These are phyloP conservation scores for Apodemia duryi DNA, from an alignment of 2,888 invertebrate genomes.

Conservation along the genomic window DNA sequence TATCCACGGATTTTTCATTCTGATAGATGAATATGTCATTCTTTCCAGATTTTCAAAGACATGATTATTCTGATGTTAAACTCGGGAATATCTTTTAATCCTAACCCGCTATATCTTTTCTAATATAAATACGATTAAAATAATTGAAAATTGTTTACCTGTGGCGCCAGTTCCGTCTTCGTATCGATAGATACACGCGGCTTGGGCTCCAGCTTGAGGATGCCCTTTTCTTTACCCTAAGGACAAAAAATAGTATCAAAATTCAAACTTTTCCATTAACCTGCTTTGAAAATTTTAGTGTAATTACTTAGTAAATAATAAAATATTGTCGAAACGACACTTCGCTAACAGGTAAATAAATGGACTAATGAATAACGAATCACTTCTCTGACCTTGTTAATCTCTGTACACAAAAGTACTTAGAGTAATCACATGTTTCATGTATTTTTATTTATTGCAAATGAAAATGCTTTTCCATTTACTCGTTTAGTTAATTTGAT, in stretches of 20 bases:
- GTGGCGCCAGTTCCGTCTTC: constrained; percentile 55
- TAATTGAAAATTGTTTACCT: constrained; percentile 41
- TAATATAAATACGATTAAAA: not conserved
- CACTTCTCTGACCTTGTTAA: constrained; percentile 1
- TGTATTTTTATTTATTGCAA: not conserved
- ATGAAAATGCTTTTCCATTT: not conserved
- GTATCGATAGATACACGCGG: constrained; percentile 47
- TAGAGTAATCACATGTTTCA: not conserved
- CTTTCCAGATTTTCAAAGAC: no score
- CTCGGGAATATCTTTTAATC: no score
- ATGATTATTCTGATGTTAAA: no score
- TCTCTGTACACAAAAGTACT: constrained; percentile 2
- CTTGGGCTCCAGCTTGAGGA: constrained; percentile 60
- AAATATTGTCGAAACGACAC: not conserved
- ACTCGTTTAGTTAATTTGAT: not conserved
- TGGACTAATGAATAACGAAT: constrained; percentile 2
- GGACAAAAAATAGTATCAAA: constrained; percentile 15
- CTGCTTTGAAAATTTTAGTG: not conserved
- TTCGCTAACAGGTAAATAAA: constrained; percentile 9
- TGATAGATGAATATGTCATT: no score
- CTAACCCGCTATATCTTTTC: no score
- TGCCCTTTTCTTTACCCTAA: constrained; percentile 61
- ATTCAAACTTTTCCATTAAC: constrained; percentile 5
- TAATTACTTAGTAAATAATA: not conserved
- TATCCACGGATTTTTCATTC: no score